phyloP scores from a whole-genome alignment of 2,888 invertebrate species.

The Anthophora plumipes region DNA sequence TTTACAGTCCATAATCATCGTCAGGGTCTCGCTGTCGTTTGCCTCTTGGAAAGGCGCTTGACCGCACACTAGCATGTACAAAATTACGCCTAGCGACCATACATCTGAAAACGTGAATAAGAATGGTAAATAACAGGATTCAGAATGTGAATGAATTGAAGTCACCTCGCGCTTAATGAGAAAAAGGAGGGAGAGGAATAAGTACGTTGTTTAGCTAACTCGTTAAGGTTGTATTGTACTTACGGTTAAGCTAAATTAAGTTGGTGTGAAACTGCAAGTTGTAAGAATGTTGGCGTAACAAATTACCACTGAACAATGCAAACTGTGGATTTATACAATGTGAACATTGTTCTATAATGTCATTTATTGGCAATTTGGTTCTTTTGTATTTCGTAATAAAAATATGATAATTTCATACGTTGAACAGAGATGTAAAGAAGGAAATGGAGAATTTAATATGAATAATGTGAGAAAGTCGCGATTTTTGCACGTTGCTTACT shows the following conservation, averaged over 20 bases:
- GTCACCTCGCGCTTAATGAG: background rate
- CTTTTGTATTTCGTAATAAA: background rate
- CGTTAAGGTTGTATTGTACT: background rate
- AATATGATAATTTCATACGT: background rate
- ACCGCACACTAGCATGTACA: constrained; percentile 99
- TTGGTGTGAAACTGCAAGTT: background rate
- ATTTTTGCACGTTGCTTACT: no score
- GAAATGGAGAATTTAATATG: no score
- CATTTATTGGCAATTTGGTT: background rate
- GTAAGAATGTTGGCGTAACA: background rate
- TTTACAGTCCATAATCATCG: constrained; percentile 99
- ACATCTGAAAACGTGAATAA: constrained; percentile 89
- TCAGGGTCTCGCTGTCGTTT: constrained; percentile 99
- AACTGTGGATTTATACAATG: background rate
- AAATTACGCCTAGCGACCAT: constrained; percentile 99
- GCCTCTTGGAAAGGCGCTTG: constrained; percentile 99
- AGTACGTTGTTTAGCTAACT: background rate
- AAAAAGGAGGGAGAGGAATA: background rate
- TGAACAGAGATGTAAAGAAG: background rate
- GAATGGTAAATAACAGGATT: background rate
- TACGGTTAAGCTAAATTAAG: background rate
- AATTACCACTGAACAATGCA: background rate
- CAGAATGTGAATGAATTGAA: background rate
- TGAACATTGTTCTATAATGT: background rate
- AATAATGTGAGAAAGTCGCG: no score